Evolutionary conservation across 2,797 vertebrate genomes (phyloP).

Genomic region (Sebastes minor): DNA sequence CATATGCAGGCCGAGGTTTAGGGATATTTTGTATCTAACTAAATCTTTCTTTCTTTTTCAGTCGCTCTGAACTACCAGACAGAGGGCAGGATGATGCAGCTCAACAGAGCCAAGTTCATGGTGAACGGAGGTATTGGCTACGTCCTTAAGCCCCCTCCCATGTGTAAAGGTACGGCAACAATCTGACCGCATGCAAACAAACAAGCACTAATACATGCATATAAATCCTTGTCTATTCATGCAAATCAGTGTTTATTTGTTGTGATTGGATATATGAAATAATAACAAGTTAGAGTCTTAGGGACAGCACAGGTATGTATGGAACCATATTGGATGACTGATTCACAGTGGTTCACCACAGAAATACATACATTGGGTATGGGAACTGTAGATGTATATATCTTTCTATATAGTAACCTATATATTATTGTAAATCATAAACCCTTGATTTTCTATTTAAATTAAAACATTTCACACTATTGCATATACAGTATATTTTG

Average conservation of each 20-base stretch:
- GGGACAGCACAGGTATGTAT: not conserved
- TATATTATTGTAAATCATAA: not conserved
- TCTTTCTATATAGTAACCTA: not conserved
- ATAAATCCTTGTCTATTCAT: not conserved
- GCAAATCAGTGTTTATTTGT: not conserved
- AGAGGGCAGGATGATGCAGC: constrained; percentile 97
- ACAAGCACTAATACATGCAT: not conserved
- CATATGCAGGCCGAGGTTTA: not conserved
- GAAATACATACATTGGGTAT: not conserved
- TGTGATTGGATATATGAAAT: not conserved
- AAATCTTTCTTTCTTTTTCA: constrained; percentile 56
- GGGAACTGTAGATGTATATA: not conserved
- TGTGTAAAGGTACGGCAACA: constrained; percentile 91
- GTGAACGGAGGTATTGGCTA: constrained; percentile 95
- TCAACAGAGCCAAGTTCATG: constrained; percentile 97
- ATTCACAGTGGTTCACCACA: not conserved
- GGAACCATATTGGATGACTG: not conserved
- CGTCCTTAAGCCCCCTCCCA: constrained; percentile 94
- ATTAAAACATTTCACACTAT: not conserved
- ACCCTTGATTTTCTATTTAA: not conserved
- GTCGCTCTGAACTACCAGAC: constrained; percentile 99
- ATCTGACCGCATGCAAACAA: not conserved
- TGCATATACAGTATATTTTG: not conserved
- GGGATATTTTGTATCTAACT: not conserved
- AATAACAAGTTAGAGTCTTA: not conserved